Conservation (phyloP, 2,888 invertebrate species). For the Onthophagus sagittarius region DNA sequence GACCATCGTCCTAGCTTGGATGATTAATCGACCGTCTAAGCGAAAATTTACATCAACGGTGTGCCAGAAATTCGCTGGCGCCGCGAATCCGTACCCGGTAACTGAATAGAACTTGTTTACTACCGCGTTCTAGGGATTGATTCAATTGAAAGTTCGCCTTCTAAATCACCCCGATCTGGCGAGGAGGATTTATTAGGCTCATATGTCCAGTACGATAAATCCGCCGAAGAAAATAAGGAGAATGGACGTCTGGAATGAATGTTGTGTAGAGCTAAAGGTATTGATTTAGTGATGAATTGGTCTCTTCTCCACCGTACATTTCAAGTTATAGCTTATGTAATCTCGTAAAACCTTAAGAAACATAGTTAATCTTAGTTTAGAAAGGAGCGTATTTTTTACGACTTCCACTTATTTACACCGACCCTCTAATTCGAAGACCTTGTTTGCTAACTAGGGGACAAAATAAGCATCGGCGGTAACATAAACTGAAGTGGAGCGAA, state of each 20-base stretch:
- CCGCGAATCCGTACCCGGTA: neutral
- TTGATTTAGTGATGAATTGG: neutral
- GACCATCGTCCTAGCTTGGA: neutral
- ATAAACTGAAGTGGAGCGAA: constrained; percentile 18
- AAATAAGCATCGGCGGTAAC: constrained; percentile 22
- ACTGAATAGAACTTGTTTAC: neutral
- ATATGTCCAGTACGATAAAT: neutral
- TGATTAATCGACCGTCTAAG: neutral
- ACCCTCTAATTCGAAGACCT: neutral
- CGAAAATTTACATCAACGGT: neutral
- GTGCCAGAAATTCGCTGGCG: neutral
- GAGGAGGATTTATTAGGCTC: neutral
- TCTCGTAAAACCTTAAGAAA: neutral
- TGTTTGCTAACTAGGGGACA: constrained; percentile 11
- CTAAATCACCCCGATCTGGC: neutral
- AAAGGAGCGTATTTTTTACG: neutral
- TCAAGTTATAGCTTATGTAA: neutral
- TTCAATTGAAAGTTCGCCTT: neutral
- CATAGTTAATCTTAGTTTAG: neutral
- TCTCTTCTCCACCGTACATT: neutral
- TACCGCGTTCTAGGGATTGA: neutral
- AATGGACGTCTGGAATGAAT: neutral
- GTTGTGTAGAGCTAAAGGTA: neutral
- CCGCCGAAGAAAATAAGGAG: neutral
- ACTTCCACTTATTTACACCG: neutral